Conservation (phyloP, 2,888 invertebrate species). For the Pristionchus fissidentatus region DNA sequence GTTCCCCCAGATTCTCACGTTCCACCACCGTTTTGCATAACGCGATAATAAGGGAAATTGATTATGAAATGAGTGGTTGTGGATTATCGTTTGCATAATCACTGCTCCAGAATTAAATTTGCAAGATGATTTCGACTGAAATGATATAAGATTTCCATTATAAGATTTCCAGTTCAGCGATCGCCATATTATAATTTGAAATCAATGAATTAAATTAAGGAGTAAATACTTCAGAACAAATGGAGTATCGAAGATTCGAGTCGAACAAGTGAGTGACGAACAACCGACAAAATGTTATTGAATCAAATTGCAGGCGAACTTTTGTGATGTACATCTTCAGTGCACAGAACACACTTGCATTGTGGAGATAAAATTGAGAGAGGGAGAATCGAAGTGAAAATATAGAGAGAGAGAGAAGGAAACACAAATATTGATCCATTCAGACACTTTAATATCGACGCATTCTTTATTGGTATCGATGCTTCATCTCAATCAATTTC, state of each 20-base stretch:
- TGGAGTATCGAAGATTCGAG: constrained; percentile 56
- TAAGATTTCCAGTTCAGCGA: neutral
- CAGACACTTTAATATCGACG: constrained; percentile 33
- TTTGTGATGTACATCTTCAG: constrained; percentile 61
- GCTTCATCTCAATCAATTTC: constrained; percentile 4
- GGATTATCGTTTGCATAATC: no score
- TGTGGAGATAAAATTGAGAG: constrained; percentile 58
- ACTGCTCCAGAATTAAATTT: neutral
- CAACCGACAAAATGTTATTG: neutral
- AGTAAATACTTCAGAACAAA: constrained; percentile 62
- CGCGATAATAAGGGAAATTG: no score
- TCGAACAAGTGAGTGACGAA: constrained; percentile 55
- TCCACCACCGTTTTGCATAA: no score
- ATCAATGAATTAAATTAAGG: no score
- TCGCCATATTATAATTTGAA: neutral
- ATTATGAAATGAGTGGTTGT: no score
- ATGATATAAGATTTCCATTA: neutral
- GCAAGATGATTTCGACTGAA: neutral
- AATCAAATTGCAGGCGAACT: constrained; percentile 54
- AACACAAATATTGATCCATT: neutral
- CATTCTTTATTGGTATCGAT: neutral
- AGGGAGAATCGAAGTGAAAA: constrained; percentile 54
- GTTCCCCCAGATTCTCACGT: no score
- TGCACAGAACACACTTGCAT: constrained; percentile 61
- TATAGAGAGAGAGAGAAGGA: neutral